Evolutionary conservation across 1,140 invertebrate genomes (phyloP).

Genomic region (Nasonia vitripennis): DNA sequence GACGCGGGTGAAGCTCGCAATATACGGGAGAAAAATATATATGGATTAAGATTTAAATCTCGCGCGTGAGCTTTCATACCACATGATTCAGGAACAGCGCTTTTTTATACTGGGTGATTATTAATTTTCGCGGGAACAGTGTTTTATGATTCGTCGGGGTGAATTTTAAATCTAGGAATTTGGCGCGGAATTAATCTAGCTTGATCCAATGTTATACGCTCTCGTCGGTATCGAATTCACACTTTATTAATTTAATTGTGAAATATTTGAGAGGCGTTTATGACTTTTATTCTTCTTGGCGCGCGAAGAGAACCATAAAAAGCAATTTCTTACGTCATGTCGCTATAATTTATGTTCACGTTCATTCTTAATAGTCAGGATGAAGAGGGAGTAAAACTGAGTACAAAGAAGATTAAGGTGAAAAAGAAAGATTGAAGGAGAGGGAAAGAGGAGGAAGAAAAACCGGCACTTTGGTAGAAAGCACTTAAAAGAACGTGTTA

Average conservation of each 20-base stretch:
- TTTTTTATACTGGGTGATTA: neutral
- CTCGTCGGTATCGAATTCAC: too few relatives aligned
- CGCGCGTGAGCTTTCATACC: neutral
- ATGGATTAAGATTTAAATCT: conserved; percentile 14
- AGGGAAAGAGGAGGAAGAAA: neutral
- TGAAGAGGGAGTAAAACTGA: too few relatives aligned
- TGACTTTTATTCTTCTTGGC: too few relatives aligned
- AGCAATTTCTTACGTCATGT: too few relatives aligned
- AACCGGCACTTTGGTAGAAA: neutral
- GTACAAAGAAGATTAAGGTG: neutral
- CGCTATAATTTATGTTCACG: too few relatives aligned
- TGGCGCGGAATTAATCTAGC: neutral
- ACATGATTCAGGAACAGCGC: neutral
- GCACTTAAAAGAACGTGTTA: neutral
- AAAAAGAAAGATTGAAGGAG: neutral
- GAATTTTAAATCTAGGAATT: neutral
- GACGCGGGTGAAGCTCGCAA: neutral
- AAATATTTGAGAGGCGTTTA: too few relatives aligned
- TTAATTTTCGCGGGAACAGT: neutral
- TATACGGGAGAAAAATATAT: neutral
- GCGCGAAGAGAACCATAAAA: too few relatives aligned
- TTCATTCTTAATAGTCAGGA: too few relatives aligned
- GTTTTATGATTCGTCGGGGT: neutral
- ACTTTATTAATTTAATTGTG: too few relatives aligned
- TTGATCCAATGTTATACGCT: neutral